Percentiles rank a stretch among this genome's conserved stretches.
phyloP scores from a whole-genome alignment of 92 coral and sea anemone genomes.

The Bergia sp. region DNA sequence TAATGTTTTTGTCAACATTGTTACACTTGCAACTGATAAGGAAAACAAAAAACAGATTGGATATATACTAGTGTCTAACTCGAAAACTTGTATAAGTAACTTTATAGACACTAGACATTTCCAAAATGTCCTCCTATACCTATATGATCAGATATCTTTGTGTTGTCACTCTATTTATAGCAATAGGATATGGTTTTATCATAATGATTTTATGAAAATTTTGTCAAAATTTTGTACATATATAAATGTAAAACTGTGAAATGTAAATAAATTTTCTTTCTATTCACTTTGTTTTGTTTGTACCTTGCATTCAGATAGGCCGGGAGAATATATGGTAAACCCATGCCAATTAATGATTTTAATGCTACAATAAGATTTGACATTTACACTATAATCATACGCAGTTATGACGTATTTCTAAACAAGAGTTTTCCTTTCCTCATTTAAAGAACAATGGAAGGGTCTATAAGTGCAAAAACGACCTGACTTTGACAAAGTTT shows the following conservation, averaged over 20 bases:
- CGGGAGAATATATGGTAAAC: no score
- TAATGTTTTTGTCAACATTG: conserved; percentile 23
- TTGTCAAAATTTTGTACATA: conserved; percentile 16
- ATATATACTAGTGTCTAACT: background rate
- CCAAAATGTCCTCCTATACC: conserved; percentile 15
- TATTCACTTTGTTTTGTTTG: conserved; percentile 1
- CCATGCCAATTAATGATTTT: no score
- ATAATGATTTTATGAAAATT: conserved; percentile 13
- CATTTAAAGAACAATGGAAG: conserved; percentile 16
- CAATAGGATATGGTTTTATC: background rate
- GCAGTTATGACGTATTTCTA: conserved; percentile 17
- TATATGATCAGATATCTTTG: conserved; percentile 5
- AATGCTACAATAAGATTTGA: conserved; percentile 15
- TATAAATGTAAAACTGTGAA: conserved; percentile 14
- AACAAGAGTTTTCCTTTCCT: conserved; percentile 17
- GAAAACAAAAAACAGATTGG: background rate
- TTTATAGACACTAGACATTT: conserved; percentile 7
- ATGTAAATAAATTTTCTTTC: conserved; percentile 10
- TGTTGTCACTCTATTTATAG: conserved; percentile 4
- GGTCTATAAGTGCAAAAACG: conserved; percentile 18
- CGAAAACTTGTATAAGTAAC: background rate
- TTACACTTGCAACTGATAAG: conserved; percentile 11
- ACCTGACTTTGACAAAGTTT: conserved; percentile 5
- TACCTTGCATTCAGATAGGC: background rate
- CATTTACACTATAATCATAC: conserved; percentile 15